phyloP scores from a whole-genome alignment of 2,888 invertebrate species.

The Sceliomorpha sp. region DNA sequence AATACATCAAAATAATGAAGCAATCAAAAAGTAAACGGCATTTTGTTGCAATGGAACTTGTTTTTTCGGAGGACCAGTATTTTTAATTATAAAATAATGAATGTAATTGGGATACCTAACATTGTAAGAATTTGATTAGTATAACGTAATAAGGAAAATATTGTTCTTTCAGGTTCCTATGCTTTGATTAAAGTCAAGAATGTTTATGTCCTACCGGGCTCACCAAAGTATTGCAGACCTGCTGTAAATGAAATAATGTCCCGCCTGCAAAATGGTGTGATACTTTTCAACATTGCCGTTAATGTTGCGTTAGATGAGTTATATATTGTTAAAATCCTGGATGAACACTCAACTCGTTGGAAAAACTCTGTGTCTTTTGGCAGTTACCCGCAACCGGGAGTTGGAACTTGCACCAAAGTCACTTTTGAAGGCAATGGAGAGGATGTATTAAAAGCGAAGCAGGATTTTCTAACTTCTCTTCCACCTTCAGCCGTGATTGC shows the following conservation, averaged over 20 bases:
- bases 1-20: too few relatives aligned
- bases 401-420: conserved; percentile 57
- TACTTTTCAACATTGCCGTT: conserved; percentile 57
- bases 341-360: conserved; percentile 62
- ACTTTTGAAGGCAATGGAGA: conserved; percentile 63
- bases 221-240: conserved; percentile 81
- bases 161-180: too few relatives aligned
- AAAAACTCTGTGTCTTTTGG: conserved; percentile 62
- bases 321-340: conserved; percentile 60
- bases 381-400: conserved; percentile 67
- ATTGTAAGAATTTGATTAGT: too few relatives aligned
- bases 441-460: conserved; percentile 57
- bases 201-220: conserved; percentile 84
- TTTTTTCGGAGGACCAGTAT: too few relatives aligned
- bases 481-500: conserved; percentile 47
- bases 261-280: conserved; percentile 38
- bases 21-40: too few relatives aligned
- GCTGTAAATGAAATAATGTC: conserved; percentile 64
- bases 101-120: too few relatives aligned
- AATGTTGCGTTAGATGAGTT: conserved; percentile 65
- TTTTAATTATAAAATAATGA: too few relatives aligned
- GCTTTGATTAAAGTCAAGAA: conserved; percentile 79
- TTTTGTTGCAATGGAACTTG: too few relatives aligned
- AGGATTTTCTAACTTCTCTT: conserved; percentile 55
- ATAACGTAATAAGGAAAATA: too few relatives aligned